These are phyloP conservation scores for Lasius platythorax DNA, from an alignment of 2,888 invertebrate species.

Conservation along the genomic window DNA sequence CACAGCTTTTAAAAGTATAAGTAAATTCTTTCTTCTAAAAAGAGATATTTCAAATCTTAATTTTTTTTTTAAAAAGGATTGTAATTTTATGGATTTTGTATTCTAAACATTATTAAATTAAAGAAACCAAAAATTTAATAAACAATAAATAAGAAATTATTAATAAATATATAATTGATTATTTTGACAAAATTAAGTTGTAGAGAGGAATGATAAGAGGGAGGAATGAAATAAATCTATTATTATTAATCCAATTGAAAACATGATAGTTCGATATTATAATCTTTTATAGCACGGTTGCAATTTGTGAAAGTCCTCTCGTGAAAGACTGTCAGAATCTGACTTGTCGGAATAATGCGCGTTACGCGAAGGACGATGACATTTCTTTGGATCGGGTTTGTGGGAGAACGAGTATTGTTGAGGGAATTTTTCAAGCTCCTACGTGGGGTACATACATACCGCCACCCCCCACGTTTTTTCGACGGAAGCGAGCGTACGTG, in stretches of 20 bases:
- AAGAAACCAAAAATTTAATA: neutral
- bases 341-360: constrained; percentile 63
- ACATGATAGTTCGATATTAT: neutral
- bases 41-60: neutral
- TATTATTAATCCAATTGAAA: neutral
- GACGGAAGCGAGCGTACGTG: constrained; percentile 65
- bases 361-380: constrained; percentile 71
- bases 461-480: constrained; percentile 61
- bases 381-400: constrained; percentile 64
- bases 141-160: neutral
- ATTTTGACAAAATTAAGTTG: neutral
- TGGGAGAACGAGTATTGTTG: constrained; percentile 73
- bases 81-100: neutral
- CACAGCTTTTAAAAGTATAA: neutral
- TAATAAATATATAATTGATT: neutral
- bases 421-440: constrained; percentile 73
- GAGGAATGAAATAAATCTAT: neutral
- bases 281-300: neutral
- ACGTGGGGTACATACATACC: constrained; percentile 67
- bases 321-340: neutral
- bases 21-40: neutral
- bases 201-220: neutral
- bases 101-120: neutral
- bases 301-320: neutral
- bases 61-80: neutral